These are phyloP conservation scores for Acipenser ruthenus DNA, from an alignment of 2,797 vertebrate species.

Conservation along the genomic window DNA sequence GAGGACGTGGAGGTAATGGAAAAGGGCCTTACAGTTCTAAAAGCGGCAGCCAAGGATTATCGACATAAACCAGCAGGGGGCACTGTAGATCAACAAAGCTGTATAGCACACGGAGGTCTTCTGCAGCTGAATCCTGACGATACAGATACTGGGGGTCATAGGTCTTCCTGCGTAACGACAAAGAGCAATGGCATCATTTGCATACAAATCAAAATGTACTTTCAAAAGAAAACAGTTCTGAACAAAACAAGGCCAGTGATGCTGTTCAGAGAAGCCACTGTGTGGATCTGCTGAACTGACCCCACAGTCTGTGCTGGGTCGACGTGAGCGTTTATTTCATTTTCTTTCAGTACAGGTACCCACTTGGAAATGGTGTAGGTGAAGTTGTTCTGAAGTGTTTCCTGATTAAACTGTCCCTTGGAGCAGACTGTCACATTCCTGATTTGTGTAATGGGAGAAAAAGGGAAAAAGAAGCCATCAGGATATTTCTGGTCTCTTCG, in stretches of 20 bases:
- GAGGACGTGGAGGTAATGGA: too few relatives aligned
- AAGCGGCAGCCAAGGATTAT: slow-evolving; percentile 14
- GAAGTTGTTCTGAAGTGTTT: slow-evolving; percentile 17
- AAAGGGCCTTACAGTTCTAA: slow-evolving; percentile 19
- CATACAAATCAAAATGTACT: background rate
- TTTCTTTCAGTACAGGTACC: background rate
- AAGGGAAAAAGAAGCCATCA: background rate
- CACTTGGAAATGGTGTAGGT: slow-evolving; percentile 20
- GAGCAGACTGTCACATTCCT: slow-evolving; percentile 15
- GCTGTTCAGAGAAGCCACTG: too few relatives aligned
- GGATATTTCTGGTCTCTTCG: background rate
- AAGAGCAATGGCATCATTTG: too few relatives aligned
- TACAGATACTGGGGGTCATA: slow-evolving; percentile 15
- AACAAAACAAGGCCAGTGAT: background rate
- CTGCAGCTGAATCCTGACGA: background rate
- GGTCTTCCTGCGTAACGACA: slow-evolving; percentile 2
- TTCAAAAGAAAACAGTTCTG: background rate
- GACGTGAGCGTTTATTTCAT: too few relatives aligned
- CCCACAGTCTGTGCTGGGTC: too few relatives aligned
- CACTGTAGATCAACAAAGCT: slow-evolving; percentile 7
- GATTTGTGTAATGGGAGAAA: background rate
- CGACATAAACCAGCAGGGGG: slow-evolving; percentile 17
- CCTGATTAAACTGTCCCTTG: slow-evolving; percentile 9
- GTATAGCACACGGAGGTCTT: slow-evolving; percentile 10
- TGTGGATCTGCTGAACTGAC: too few relatives aligned